Conservation (phyloP, 2,113 vertebrate species). For the Aldabrachelys gigantea region DNA sequence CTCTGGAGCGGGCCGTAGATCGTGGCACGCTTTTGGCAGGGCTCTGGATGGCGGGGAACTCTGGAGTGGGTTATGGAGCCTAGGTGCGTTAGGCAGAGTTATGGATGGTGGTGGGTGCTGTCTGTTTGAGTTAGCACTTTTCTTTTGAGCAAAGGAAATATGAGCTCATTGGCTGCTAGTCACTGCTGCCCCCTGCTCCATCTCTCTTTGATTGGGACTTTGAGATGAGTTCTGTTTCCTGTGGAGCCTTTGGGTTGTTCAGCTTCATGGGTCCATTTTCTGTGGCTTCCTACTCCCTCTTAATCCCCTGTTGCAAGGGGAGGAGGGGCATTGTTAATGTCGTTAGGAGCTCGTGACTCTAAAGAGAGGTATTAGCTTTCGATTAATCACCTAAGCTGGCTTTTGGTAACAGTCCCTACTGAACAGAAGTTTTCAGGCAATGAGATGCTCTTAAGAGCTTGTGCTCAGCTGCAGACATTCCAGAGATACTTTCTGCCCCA, state of each 20-base stretch:
- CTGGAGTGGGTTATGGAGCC: neutral
- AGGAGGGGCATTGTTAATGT: slow-evolving; percentile 3
- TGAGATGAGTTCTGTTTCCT: neutral
- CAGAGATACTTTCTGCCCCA: neutral
- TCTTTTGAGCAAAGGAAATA: rapidly evolving
- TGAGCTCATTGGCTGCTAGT: neutral
- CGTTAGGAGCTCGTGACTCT: slow-evolving; percentile 77
- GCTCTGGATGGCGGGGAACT: rapidly evolving
- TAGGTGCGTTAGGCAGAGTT: too few relatives aligned
- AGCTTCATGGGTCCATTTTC: slow-evolving; percentile 20
- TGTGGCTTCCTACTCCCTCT: slow-evolving; percentile 39
- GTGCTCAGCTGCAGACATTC: neutral
- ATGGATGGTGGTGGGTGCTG: neutral
- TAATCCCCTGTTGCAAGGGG: slow-evolving; percentile 58
- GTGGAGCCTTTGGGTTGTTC: neutral
- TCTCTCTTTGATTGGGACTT: neutral
- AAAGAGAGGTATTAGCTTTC: slow-evolving; percentile 73
- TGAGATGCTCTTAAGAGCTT: slow-evolving; percentile 30
- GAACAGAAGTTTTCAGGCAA: neutral
- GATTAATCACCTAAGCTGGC: slow-evolving; percentile 84
- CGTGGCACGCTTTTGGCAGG: neutral
- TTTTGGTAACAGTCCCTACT: slow-evolving; percentile 36
- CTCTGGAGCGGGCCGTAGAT: rapidly evolving
- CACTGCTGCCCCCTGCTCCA: neutral
- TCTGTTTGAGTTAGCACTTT: neutral